Percentiles rank a stretch among this genome's conserved stretches.
phyloP scores from a whole-genome alignment of 2,797 vertebrate species.

The Anableps anableps region DNA sequence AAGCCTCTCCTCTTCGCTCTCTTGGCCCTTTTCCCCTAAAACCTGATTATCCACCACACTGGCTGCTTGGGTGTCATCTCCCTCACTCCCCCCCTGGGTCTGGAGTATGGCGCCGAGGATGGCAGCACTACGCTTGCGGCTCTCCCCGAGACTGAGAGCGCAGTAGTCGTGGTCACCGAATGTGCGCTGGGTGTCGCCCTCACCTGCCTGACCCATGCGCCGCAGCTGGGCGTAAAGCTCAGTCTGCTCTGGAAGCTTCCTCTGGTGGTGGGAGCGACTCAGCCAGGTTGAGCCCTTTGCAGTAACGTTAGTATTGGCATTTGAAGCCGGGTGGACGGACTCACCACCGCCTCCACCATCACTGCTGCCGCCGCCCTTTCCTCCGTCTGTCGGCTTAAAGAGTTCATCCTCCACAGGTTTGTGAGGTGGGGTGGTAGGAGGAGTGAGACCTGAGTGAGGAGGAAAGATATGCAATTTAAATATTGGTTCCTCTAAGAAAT shows the following conservation, averaged over 20 bases:
- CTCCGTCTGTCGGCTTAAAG: conserved; percentile 88
- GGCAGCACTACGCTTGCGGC: conserved; percentile 72
- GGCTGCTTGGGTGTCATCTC: background rate
- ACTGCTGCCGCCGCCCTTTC: conserved; percentile 78
- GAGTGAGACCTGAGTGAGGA: conserved; percentile 90
- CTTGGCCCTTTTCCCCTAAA: conserved; percentile 23
- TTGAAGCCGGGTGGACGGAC: conserved; percentile 16
- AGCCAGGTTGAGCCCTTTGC: conserved; percentile 60
- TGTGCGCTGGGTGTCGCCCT: conserved; percentile 69
- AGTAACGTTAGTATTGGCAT: conserved; percentile 5
- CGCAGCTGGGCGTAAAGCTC: conserved; percentile 95
- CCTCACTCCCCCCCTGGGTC: conserved; percentile 39
- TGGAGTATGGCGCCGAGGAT: conserved; percentile 57
- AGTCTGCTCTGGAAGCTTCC: conserved; percentile 91
- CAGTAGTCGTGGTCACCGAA: conserved; percentile 99
- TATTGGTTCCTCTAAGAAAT: background rate
- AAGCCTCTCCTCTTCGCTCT: conserved; percentile 28
- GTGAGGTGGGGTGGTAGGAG: conserved; percentile 96
- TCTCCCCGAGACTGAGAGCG: conserved; percentile 79
- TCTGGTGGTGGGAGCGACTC: conserved; percentile 72
- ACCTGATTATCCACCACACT: conserved; percentile 31
- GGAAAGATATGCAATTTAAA: background rate
- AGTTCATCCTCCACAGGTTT: conserved; percentile 94
- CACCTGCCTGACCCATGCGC: conserved; percentile 76
- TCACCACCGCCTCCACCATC: conserved; percentile 35